Evolutionary conservation across 2,797 vertebrate species (phyloP), one percentile per base, ranked within the genome.

Genomic region (Microchirus variegatus): DNA sequence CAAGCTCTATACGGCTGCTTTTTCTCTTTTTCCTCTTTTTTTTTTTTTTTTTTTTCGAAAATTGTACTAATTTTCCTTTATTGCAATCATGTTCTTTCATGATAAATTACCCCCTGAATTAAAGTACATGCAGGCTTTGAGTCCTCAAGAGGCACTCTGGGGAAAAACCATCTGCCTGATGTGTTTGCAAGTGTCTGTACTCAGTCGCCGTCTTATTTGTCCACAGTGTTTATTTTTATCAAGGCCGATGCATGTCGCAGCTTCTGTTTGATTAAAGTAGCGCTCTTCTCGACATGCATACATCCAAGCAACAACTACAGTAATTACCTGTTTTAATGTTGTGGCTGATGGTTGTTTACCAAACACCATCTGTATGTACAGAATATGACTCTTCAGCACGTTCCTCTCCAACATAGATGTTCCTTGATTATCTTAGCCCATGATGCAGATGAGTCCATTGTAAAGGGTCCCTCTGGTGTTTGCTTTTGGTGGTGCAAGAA

Each of bases 381-480:
- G 4, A 5, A 31, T 52, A 45, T 48, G 15, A 43, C 41, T 19
- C 50, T 51, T 49, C 22, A 41, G 56, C 6, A 60, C 17, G 38
- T 48, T 15, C 12, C 37, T 47, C 14, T 40, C 42, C 10, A 49
- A 14, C n/a, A 47, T 50, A 40, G 41, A 62, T 58, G 12, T 54
- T 55, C 40, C 53, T 38, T 56, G 37, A 47, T 49, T 49, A 60
- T 46, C 37, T 19, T 2, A 3, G 3, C 5, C 18, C 22, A 47
- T 62, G 40, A 40, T 60, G 54, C 14, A 26, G n/a, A 13, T 63
- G 8, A 22, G 55, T 37, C 22, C 49, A 19, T 72, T 56, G 43
- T 63, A 37, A 53, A 83, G 56, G 77, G 61, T 77, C 86, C 89
- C 84, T 73, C 91, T 90, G 77, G 83, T 91, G 92, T 80, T 73